phyloP scores from a whole-genome alignment of 37 sponge, comb jelly and placozoan genomes.

The Agelas oroides region DNA sequence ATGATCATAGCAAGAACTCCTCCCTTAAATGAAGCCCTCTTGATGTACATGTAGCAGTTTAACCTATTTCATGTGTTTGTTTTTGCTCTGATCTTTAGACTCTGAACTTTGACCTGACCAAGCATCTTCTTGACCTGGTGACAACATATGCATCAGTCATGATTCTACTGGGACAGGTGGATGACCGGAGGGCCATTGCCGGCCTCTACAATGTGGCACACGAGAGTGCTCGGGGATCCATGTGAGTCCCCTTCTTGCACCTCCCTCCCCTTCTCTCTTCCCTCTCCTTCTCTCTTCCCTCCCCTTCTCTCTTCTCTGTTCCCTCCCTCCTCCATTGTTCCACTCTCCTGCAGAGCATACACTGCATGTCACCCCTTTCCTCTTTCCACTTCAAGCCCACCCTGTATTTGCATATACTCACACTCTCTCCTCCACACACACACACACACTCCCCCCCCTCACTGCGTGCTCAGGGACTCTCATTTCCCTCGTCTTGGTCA shows the following conservation, averaged over 20 bases:
- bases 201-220: constrained; percentile 75
- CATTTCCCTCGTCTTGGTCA: constrained; percentile 90
- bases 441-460: too few species aligned
- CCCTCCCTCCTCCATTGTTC: not conserved
- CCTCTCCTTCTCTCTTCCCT: not conserved
- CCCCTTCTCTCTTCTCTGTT: not conserved
- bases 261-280: not conserved
- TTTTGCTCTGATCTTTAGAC: constrained; percentile 21
- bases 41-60: too few species aligned
- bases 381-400: too few species aligned
- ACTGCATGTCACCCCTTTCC: too few species aligned
- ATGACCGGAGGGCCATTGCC: constrained; percentile 74
- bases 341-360: not conserved
- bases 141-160: constrained; percentile 70
- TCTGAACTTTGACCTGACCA: constrained; percentile 88
- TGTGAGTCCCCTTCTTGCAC: constrained; percentile 37
- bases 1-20: too few species aligned
- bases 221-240: constrained; percentile 67
- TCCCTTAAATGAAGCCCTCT: too few species aligned
- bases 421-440: too few species aligned
- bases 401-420: too few species aligned
- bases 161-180: constrained; percentile 83
- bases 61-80: too few species aligned
- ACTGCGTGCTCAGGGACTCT: constrained; percentile 70
- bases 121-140: constrained; percentile 76